Evolutionary conservation across 2,113 vertebrate species (phyloP), one percentile per base, ranked within the genome.

Genomic region (Nibea albiflora): DNA sequence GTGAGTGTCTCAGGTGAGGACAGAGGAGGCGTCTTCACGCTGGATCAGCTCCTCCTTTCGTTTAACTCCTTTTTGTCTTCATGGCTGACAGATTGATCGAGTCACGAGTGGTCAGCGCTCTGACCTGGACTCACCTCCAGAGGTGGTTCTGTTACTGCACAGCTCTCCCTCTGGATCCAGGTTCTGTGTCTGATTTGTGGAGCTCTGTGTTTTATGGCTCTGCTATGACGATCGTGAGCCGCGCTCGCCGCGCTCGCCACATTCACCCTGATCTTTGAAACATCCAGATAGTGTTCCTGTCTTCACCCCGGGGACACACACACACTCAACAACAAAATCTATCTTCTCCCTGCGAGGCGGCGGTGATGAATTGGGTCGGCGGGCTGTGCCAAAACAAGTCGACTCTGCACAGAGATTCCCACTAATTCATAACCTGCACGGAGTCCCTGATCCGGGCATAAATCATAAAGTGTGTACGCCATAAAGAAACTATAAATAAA

Each of bases 321-420:
- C 49, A 35, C 47, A 10, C 66, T 53, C 20, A 58, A 57, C 63
- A 58, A 58, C 72, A 26, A 2, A 44, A 71, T 61, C 73, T 57
- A 19, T 78, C 64, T 66, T 26, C 42, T 47, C 52, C 77, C 60
- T 75, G 20, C 9, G 69, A 57, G 50, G 47, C 49, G 1, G 60
- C 22, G 44, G 49, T 81, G 84, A 89, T 84, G 75, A 82, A 84
- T 84, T 0, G 3, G 42, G 35, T 67, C 54, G 3, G 28, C 52
- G 11, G 35, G 35, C 19, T 24, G 70, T 24, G 60, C 75, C 60
- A 54, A 73, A 68, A 47, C 78, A 15, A 12, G 11, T 11, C 8
- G 4, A 17, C 24, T 52, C 44, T 52, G 53, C 57, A 17, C 77
- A 1, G 42, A 53, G 47, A 76, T 19, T 68, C 72, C 70, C 62